Base-by-base conservation (phyloP, 1,140 invertebrate species). In the Philopotamus ludificatus region DNA sequence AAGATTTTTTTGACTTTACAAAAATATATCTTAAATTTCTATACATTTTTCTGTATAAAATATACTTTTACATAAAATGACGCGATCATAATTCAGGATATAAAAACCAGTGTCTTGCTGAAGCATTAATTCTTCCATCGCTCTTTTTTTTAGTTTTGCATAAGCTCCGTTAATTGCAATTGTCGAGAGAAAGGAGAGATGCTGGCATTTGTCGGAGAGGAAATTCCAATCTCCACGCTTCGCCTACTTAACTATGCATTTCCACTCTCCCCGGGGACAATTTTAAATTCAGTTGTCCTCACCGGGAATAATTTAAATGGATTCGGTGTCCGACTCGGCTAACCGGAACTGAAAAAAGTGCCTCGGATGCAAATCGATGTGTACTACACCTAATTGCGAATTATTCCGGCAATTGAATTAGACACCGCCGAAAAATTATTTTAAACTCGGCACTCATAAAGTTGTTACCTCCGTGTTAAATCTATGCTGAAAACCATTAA, bases 401-500 rank as follows among this genome's bases (percentile, higher is more conserved):
- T 12, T 34, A 34, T 34, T n/a, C n/a, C n/a, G n/a, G n/a, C 28
- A 12, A 7, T 12, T 34, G 28, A 12, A 34, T 34, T 34, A 7
- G 12, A 34, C 12, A 34, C 28, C 28, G 28, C 28, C 28, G 28
- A 12, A 34, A 34, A 34, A 34, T 34, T 34, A 34, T 7, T 7
- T 34, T 34, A 34, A n/a, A 23, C 23, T 8, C 16, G 50, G 22
- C 20, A 53, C n/a, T 53, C 12, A 12, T 34, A 34, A 34, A 34
- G 12, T 34, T 7, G 28, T 34, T 34, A 34, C 4, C 4, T 4
- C 28, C 28, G 28, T 34, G 28, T 34, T 12, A 12, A 12, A 34
- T 34, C 28, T 34, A 34, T 34, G 49, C 26, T 23, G 47, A 49
- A 60, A 61, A 23, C 58, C 58, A 61, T 61, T 61, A 61, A 61